Base-by-base conservation (phyloP, 2,888 invertebrate genomes). In the Drosophila paramelanica region DNA sequence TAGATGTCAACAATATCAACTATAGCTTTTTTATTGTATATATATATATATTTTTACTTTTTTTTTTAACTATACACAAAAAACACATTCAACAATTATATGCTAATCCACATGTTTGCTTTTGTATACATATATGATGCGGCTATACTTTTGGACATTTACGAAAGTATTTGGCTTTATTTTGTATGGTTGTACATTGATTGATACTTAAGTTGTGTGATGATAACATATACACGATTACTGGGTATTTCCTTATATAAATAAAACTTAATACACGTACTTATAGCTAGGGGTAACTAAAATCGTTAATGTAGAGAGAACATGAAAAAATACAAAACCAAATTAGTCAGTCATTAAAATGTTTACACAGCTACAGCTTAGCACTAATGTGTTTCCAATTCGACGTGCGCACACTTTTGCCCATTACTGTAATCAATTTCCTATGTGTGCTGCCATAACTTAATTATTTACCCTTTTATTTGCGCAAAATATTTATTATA, bases 71-170 rank as follows among this genome's bases (percentile, higher is more conserved):
- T 52, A 36, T 45, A 39, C 77, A 70, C 73, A 73, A 39, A 47
- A 60, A 61, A 65, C 47, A 76, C 74, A 78, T 61, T 73, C 65
- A 78, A 76, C 74, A 73, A 52, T 65, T 41, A 69, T 47, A 64
- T 73, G 25, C n/a, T 39, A 6, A 23, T 38, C 43, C 50, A 47
- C 39, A 20, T 31, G 10, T 42, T 47, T 42, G 4, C 27, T 20
- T 46, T 57, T 50, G 13, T 60, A 13, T 46, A 43, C 67, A 79
- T 46, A 43, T 69, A 79, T 71, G 33, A 8, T 42, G 55, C 46
- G 68, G 51, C 59, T 67, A 39, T 67, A 51, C 69, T 56, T 57
- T 81, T 81, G 88, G 81, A 81, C 81, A 81, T 84, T 87, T 67
- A 67, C 61, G 65, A 78, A 58, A 72, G 55, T 65, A 57, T 81